Evolutionary conservation across 30 jellyfish, hydroid and myxozoan genomes (phyloP).

Genomic region (Mastigias papua): DNA sequence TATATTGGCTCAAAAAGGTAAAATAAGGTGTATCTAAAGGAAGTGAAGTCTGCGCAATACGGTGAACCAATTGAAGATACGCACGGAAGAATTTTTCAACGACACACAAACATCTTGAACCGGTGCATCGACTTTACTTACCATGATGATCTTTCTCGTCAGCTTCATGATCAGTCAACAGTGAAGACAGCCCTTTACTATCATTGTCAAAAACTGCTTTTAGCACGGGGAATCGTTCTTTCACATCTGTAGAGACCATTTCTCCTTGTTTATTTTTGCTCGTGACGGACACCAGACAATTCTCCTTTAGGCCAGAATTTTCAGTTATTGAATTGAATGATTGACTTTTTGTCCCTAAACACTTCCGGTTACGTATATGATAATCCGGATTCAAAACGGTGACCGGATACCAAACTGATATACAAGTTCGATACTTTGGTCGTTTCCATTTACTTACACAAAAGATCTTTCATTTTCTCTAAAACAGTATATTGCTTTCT

Average conservation of each 20-base stretch:
- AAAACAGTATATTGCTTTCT: too few species aligned
- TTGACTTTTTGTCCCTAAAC: neutral
- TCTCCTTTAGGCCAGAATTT: neutral
- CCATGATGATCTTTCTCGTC: slow-evolving; percentile 90
- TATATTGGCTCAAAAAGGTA: too few species aligned
- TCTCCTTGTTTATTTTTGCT: neutral
- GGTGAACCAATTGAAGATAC: neutral
- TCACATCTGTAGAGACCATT: slow-evolving; percentile 62
- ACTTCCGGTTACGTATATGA: slow-evolving; percentile 3
- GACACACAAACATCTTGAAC: neutral
- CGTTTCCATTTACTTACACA: neutral
- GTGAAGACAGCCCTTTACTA: slow-evolving; percentile 35
- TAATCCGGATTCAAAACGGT: slow-evolving; percentile 3
- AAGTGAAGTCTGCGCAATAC: neutral
- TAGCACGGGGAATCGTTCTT: slow-evolving; percentile 72
- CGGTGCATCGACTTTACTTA: slow-evolving; percentile 18
- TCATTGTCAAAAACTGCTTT: slow-evolving; percentile 88
- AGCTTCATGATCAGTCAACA: slow-evolving; percentile 69
- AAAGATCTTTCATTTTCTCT: too few species aligned
- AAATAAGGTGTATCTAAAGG: too few species aligned
- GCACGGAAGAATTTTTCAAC: neutral
- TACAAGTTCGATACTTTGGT: neutral
- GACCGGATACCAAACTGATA: neutral
- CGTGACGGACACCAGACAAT: neutral
- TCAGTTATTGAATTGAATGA: slow-evolving; percentile 1